Base-by-base conservation (phyloP, 2,113 vertebrate species). In the Melanostigma gelatinosum region DNA sequence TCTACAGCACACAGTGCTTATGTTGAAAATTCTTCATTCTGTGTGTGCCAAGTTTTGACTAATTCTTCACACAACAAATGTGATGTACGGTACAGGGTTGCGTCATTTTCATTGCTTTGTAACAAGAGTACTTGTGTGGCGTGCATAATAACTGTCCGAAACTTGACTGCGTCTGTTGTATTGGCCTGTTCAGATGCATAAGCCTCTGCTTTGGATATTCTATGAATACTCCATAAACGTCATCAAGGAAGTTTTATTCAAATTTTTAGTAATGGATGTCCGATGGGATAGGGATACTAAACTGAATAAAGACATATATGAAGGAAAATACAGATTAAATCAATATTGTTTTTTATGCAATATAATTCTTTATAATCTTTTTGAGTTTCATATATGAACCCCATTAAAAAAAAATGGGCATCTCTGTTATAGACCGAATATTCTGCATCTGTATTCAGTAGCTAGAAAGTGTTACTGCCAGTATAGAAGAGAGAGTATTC, bases 21-120 rank as follows among this genome's bases (percentile, higher is more conserved):
- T 80, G 72, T 72, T 88, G 79, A 75, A 75, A 84, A 13, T 58
- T 77, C 52, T 55, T 52, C 15, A 34, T 67, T 42, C 22, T 40
- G 29, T 74, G 24, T 61, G n/a, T 61, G 75, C 11, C 38, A 57
- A 3, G 34, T 11, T 34, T 6, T 72, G 75, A 73, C 57, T 82
- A 70, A 84, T 38, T 66, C 57, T 22, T 71, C 63, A 55, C 29
- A 62, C 24, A 42, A 13, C n/a, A 76, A 42, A 75, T 66, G 29
- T 73, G 75, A 69, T 44, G 20, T 61, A 79, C 4, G 13, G 58
- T 54, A 50, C 66, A 69, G 22, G 11, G 2, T 22, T 71, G 36
- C 42, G 55, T 65, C 57, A 60, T 57, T 84, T 63, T 79, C 15
- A 72, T 40, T 32, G 32, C 27, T 44, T 52, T 73, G 34, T 24